Conservation (phyloP, 2,888 invertebrate genomes). For the Artemia sinica region DNA sequence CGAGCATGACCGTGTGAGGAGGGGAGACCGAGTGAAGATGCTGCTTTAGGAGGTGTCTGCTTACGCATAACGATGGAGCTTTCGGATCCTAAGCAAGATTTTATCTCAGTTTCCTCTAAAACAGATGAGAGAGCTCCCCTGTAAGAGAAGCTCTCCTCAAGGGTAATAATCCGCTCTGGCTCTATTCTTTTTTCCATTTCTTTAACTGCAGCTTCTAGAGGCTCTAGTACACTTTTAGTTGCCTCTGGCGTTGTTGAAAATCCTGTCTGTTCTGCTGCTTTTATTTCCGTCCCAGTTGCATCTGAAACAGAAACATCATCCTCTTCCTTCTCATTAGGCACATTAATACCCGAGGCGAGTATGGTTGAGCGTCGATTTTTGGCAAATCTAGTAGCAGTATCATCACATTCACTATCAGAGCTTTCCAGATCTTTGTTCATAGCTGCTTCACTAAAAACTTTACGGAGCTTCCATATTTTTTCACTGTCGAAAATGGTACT, state of each 20-base stretch:
- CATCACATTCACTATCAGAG: constrained; percentile 11
- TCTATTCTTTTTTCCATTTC: constrained; percentile 1
- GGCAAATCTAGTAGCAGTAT: constrained; percentile 11
- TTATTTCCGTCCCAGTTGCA: not conserved
- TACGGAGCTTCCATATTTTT: constrained; percentile 12
- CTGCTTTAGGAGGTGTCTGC: not conserved
- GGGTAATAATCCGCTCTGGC: not conserved
- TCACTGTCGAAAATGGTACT: not conserved
- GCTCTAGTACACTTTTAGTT: not conserved
- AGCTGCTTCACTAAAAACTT: not conserved
- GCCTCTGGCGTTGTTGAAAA: not conserved
- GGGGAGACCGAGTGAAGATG: not conserved
- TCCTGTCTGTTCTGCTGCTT: not conserved
- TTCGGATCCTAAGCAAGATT: not conserved
- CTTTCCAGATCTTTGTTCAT: constrained; percentile 12
- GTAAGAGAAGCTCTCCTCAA: not conserved
- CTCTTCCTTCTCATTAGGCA: not conserved
- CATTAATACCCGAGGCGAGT: constrained; percentile 4
- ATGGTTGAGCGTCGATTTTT: constrained; percentile 9
- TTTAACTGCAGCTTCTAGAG: constrained; percentile 3
- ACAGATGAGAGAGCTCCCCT: not conserved
- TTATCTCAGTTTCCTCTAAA: not conserved
- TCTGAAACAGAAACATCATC: not conserved
- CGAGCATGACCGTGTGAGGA: not conserved
- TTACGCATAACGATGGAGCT: not conserved